phyloP scores from a whole-genome alignment of 2,888 invertebrate species.

The Parelbella ahira region DNA sequence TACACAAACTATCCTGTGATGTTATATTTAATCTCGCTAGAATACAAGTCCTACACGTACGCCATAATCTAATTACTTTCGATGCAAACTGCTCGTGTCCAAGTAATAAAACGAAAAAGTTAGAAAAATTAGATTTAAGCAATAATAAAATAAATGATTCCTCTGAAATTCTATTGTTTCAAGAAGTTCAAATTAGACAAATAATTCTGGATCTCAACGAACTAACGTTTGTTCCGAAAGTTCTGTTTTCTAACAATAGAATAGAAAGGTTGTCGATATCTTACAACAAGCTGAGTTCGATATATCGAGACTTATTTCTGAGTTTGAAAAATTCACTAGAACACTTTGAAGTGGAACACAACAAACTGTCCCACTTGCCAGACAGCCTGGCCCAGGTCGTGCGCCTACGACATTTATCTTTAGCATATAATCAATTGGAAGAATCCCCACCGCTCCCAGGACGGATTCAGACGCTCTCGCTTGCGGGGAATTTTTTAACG shows the following conservation, averaged over 20 bases:
- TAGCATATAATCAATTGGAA: constrained; percentile 86
- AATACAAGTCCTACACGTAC: constrained; percentile 85
- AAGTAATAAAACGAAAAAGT: constrained; percentile 80
- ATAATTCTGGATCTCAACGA: constrained; percentile 91
- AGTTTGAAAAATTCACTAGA: constrained; percentile 88
- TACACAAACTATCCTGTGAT: constrained; percentile 84
- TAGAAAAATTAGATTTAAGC: constrained; percentile 92
- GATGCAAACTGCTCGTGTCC: constrained; percentile 57
- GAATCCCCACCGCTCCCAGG: constrained; percentile 83
- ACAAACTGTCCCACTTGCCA: constrained; percentile 86
- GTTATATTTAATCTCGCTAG: constrained; percentile 82
- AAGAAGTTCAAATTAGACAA: constrained; percentile 87
- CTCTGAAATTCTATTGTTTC: constrained; percentile 84
- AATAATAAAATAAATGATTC: constrained; percentile 89
- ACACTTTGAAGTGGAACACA: constrained; percentile 91
- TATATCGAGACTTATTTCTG: constrained; percentile 86
- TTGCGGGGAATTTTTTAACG: constrained; percentile 90
- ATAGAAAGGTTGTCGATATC: constrained; percentile 89
- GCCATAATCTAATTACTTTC: constrained; percentile 72
- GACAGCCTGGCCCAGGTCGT: constrained; percentile 84
- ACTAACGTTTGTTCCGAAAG: constrained; percentile 83
- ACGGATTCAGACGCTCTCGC: constrained; percentile 87
- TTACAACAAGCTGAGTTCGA: constrained; percentile 85
- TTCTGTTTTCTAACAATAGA: constrained; percentile 85
- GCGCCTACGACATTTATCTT: constrained; percentile 88